Conservation (phyloP, 1,140 invertebrate species). For the Triops longicaudatus region DNA sequence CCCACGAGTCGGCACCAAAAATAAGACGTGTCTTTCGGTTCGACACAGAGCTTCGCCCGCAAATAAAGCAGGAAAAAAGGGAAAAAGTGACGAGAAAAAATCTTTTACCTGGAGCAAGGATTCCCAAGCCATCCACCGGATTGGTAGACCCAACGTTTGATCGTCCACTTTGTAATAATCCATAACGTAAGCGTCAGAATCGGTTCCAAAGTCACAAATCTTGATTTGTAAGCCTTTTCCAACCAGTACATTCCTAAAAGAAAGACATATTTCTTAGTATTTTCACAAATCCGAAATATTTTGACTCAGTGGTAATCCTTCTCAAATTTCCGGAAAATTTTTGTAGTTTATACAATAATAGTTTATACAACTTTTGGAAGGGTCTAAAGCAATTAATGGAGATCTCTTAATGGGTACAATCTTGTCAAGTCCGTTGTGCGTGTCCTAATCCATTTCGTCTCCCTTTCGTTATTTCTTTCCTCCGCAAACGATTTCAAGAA, state of each 20-base stretch:
- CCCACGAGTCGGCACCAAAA: neutral
- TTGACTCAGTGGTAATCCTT: too few species aligned
- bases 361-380: too few species aligned
- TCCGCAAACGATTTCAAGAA: neutral
- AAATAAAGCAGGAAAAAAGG: conserved; percentile 19
- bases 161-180: conserved; percentile 61
- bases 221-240: conserved; percentile 67
- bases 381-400: too few species aligned
- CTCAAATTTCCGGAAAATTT: too few species aligned
- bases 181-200: conserved; percentile 53
- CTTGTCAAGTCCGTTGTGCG: too few species aligned
- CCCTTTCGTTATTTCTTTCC: neutral
- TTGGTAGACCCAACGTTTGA: conserved; percentile 47
- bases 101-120: conserved; percentile 53
- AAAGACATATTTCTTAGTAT: conserved; percentile 37
- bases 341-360: too few species aligned
- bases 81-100: conserved; percentile 26
- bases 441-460: too few species aligned
- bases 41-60: neutral
- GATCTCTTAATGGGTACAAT: too few species aligned
- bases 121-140: conserved; percentile 66
- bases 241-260: conserved; percentile 71
- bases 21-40: conserved; percentile 7
- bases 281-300: too few species aligned
- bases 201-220: conserved; percentile 67